Evolutionary conservation across 1,140 invertebrate genomes (phyloP), one percentile per base, ranked within the genome.

Genomic region (Hyles vespertilio): DNA sequence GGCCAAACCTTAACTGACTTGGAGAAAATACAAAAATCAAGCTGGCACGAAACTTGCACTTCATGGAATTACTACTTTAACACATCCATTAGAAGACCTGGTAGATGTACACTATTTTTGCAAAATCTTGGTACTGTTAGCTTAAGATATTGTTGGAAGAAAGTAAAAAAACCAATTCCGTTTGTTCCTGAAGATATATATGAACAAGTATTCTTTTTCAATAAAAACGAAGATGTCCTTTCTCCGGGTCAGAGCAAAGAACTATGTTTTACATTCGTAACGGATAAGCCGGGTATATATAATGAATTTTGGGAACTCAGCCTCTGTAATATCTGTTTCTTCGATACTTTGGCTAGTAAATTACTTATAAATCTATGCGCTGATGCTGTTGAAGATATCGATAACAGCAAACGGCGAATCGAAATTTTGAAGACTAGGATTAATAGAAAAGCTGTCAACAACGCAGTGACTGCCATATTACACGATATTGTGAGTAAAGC

Each of bases 41-140:
- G 54, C 6, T 76, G 74, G 69, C 74, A 83, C 36, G 74, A 79
- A 33, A 9, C 47, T 9, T 85, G 84, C 51, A 67, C 59, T 9
- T 68, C 67, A 12, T 88, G 85, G 85, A 74, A 69, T 7, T 89
- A 89, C 64, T 89, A 89, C 60, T 89, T 86, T 56, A 87, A 84
- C 56, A 75, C 69, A 22, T 79, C 84, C 0, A 51, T 71, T 5
- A 74, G 70, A 36, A 74, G 74, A 64, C 70, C 68, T n/a, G 81
- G 79, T 3, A 73, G 82, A 59, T 69, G 70, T 57, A 81, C 79
- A 59, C 57, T 89, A 1, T 77, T 52, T 58, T 58, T 89, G 7
- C 58, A 87, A 66, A 89, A 89, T 69, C 64, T 87, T 32, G 86
- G 86, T 6, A 87, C 84, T 9, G 75, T 81, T 10, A 58, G 74